Evolutionary conservation across 2,113 vertebrate genomes (phyloP).

Genomic region (Riparia riparia): DNA sequence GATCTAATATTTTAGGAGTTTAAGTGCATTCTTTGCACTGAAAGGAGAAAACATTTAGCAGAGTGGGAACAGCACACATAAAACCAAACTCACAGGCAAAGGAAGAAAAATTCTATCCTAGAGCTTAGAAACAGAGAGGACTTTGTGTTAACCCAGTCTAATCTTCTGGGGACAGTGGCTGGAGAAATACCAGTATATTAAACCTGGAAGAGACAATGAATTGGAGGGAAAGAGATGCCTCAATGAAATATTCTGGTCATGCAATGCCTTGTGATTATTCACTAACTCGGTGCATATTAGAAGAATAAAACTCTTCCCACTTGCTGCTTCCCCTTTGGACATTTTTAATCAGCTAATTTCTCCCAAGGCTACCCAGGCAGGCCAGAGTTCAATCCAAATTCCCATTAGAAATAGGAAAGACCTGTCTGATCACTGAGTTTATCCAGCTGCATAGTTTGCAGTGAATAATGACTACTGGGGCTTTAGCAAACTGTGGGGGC

Average conservation of each 20-base stretch:
- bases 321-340: not conserved
- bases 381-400: conserved; percentile 38
- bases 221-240: not conserved
- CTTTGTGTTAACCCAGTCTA: not conserved
- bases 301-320: not conserved
- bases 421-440: conserved; percentile 56
- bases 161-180: not conserved
- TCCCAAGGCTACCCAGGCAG: conserved; percentile 11
- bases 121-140: not conserved
- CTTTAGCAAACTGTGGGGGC: not conserved
- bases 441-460: conserved; percentile 51
- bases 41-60: not conserved
- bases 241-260: not conserved
- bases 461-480: conserved; percentile 52
- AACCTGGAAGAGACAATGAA: not conserved
- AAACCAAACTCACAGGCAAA: not conserved
- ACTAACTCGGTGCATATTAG: not conserved
- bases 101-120: not conserved
- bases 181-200: not conserved
- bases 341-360: conserved; percentile 58
- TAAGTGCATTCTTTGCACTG: not conserved
- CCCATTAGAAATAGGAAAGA: conserved; percentile 49
- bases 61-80: not conserved
- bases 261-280: not conserved
- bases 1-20: not conserved